Percentiles rank a stretch among this genome's conserved stretches.
phyloP scores from a whole-genome alignment of 2,113 vertebrate species.

The Phainopepla nitens region DNA sequence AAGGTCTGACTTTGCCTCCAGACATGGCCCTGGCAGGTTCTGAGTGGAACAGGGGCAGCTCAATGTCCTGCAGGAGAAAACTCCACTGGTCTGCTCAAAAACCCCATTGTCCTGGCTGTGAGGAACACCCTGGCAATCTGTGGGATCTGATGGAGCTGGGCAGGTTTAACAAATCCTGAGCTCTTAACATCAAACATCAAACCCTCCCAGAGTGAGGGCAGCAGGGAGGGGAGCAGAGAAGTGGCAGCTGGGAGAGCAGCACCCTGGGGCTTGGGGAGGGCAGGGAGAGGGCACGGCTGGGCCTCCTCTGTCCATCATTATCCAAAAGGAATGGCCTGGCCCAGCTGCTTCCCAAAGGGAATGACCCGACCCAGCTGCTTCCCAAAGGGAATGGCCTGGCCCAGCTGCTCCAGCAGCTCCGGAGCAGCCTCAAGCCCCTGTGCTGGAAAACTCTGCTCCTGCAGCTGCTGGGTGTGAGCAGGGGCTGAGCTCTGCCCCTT shows the following conservation, averaged over 20 bases:
- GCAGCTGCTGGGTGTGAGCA: neutral
- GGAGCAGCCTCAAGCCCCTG: fast-evolving
- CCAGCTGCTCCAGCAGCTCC: neutral
- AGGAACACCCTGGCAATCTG: fast-evolving
- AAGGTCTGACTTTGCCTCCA: neutral
- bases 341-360: neutral
- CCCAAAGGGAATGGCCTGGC: neutral
- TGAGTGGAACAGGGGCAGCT: neutral
- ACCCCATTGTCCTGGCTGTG: neutral
- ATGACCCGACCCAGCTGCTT: neutral
- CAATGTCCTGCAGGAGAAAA: neutral
- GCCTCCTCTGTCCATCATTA: fast-evolving
- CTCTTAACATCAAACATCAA: neutral
- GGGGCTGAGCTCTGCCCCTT: neutral
- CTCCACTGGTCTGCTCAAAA: neutral
- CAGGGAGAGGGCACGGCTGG: neutral
- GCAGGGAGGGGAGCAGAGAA: neutral
- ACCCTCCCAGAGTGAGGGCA: neutral
- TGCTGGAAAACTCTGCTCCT: fast-evolving
- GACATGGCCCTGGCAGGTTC: fast-evolving
- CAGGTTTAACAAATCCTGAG: neutral
- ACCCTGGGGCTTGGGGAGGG: fast-evolving
- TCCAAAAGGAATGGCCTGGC: neutral
- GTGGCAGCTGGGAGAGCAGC: neutral
- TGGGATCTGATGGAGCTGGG: neutral